Percentiles rank a stretch among this genome's conserved stretches.
Conservation (phyloP, 2,797 vertebrate genomes). For the Sorex maritimensis region DNA sequence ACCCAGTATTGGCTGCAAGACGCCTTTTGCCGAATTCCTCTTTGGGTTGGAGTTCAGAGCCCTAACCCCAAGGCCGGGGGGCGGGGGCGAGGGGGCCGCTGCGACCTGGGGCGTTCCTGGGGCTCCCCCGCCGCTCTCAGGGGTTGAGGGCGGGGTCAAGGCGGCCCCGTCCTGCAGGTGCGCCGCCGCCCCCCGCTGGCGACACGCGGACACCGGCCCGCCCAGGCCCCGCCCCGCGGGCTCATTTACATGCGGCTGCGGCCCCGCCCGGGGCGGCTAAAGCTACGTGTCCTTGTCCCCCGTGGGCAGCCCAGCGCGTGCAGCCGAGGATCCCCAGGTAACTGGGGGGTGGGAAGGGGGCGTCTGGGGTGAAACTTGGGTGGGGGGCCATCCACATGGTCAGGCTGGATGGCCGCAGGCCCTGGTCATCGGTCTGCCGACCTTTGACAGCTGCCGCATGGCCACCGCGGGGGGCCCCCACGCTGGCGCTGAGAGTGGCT, state of each 20-base stretch:
- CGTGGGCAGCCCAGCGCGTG: constrained; percentile 78
- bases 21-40: not conserved
- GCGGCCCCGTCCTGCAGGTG: constrained; percentile 50
- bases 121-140: not conserved
- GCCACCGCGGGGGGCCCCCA: not conserved
- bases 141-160: too few relatives aligned
- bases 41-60: not conserved
- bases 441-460: not conserved
- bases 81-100: not conserved
- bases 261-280: constrained; percentile 87
- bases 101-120: not conserved
- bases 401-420: not conserved
- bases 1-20: not conserved
- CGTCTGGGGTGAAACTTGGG: not conserved
- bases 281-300: constrained; percentile 89
- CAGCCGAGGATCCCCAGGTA: constrained; percentile 78
- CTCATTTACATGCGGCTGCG: constrained; percentile 81
- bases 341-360: not conserved
- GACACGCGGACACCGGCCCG: not conserved
- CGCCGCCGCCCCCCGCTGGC: not conserved
- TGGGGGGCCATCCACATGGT: not conserved
- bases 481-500: not conserved
- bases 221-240: constrained; percentile 65
- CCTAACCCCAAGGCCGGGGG: not conserved
- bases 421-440: not conserved